Evolutionary conservation across 30 jellyfish, hydroid and myxozoan genomes (phyloP).

Genomic region (Chironex yamaguchii): DNA sequence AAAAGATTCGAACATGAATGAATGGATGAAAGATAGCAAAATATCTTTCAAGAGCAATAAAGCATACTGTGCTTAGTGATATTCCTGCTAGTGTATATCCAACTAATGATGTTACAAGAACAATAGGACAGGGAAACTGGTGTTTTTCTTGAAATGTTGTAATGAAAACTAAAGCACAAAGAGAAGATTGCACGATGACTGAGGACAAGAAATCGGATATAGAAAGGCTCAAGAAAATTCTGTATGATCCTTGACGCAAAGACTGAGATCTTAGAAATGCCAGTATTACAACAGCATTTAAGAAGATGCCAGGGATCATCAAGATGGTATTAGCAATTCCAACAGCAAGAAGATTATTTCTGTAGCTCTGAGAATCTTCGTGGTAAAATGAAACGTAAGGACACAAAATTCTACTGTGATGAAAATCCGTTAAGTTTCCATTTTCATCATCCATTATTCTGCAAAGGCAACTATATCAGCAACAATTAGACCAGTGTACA

Average conservation of each 20-base stretch:
- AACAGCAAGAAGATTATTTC: constrained; percentile 37
- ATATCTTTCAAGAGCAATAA: constrained; percentile 74
- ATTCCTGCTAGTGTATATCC: constrained; percentile 75
- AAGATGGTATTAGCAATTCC: constrained; percentile 40
- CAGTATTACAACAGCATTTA: constrained; percentile 54
- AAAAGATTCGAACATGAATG: constrained; percentile 24
- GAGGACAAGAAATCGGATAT: constrained; percentile 69
- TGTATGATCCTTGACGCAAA: constrained; percentile 43
- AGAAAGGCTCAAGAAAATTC: constrained; percentile 35
- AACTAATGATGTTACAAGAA: constrained; percentile 30
- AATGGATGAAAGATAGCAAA: constrained; percentile 80
- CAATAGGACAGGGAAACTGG: constrained; percentile 38
- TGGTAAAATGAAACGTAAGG: constrained; percentile 47
- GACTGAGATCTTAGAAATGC: constrained; percentile 48
- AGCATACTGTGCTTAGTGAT: constrained; percentile 73
- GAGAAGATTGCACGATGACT: constrained; percentile 53
- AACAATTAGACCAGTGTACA: no score
- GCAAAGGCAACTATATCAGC: no score
- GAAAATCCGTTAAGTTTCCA: no score
- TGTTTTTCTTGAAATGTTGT: constrained; percentile 11
- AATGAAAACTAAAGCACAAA: constrained; percentile 33
- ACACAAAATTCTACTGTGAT: no score
- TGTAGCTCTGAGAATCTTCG: constrained; percentile 21
- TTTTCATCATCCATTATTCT: no score
- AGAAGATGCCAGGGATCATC: constrained; percentile 48